Conservation (phyloP, 2,888 invertebrate genomes). For the Ametastegia equiseti region DNA sequence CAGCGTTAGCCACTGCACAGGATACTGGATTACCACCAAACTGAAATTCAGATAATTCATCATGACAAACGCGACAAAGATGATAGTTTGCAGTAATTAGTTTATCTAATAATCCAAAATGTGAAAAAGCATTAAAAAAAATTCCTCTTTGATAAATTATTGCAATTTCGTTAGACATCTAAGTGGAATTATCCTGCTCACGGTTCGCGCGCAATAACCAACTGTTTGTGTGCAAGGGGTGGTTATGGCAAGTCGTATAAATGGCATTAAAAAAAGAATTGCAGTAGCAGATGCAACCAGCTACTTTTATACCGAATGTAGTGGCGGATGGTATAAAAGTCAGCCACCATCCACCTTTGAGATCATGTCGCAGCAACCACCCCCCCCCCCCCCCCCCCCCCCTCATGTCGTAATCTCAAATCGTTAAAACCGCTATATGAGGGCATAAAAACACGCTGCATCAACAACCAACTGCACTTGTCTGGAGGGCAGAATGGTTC, state of each 20-base stretch:
- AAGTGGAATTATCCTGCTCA: not conserved
- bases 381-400: too few species aligned
- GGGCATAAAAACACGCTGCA: not conserved
- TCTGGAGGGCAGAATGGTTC: not conserved
- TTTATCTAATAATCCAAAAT: too few species aligned
- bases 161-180: not conserved
- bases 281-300: not conserved
- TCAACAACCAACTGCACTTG: conserved; percentile 19
- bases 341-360: conserved; percentile 23
- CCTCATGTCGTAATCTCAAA: conserved; percentile 31
- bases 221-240: not conserved
- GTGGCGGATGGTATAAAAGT: not conserved
- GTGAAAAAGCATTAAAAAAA: not conserved
- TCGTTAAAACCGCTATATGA: conserved; percentile 38
- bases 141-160: not conserved
- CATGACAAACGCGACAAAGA: not conserved
- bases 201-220: not conserved
- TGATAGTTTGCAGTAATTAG: too few species aligned
- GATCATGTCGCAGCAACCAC: conserved; percentile 1
- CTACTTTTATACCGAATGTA: conserved; percentile 8
- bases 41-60: conserved; percentile 76
- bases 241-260: not conserved
- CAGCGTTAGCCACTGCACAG: conserved; percentile 96
- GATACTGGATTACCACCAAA: conserved; percentile 99
- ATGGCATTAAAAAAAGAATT: not conserved